These are phyloP conservation scores for Ctenochaetus hawaiiensis DNA, from an alignment of 2,797 vertebrate genomes.

Conservation along the genomic window DNA sequence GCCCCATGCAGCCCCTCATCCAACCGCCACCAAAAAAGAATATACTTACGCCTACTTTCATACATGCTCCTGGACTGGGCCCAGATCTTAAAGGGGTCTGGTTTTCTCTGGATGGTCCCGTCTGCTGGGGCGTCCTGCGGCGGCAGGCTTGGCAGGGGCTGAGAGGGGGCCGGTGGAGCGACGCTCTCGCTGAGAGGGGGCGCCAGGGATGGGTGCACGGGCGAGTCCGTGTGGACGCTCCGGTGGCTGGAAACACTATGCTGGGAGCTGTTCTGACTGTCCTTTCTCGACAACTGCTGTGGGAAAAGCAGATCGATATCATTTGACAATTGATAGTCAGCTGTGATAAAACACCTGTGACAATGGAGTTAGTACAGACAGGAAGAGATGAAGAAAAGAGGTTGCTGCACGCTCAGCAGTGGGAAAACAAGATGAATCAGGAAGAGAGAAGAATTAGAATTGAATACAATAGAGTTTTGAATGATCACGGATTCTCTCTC, in stretches of 20 bases:
- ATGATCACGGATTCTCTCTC: constrained; percentile 36
- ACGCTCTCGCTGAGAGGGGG: constrained; percentile 85
- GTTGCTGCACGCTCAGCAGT: constrained; percentile 22
- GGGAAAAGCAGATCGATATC: constrained; percentile 67
- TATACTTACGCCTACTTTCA: constrained; percentile 99
- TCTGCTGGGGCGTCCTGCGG: constrained; percentile 86
- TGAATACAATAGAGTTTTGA: constrained; percentile 24
- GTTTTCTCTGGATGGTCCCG: constrained; percentile 94
- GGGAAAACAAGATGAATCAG: constrained; percentile 11
- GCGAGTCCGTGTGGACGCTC: constrained; percentile 92
- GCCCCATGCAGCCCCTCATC: constrained; percentile 69
- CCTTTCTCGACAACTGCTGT: constrained; percentile 98
- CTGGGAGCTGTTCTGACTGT: constrained; percentile 98
- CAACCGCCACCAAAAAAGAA: constrained; percentile 80
- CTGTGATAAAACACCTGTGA: constrained; percentile 19
- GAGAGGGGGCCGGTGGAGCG: constrained; percentile 84
- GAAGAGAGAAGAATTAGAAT: constrained; percentile 23
- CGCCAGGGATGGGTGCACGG: constrained; percentile 88
- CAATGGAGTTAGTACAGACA: constrained; percentile 26
- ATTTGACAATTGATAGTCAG: constrained; percentile 32
- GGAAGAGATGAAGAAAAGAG: constrained; percentile 7
- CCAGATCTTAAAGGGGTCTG: constrained; percentile 99
- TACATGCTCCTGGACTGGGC: constrained; percentile 99
- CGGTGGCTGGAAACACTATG: constrained; percentile 96
- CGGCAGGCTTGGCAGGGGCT: constrained; percentile 84